Conservation (phyloP, 1,140 invertebrate species). For the Nixonia krombeini region DNA sequence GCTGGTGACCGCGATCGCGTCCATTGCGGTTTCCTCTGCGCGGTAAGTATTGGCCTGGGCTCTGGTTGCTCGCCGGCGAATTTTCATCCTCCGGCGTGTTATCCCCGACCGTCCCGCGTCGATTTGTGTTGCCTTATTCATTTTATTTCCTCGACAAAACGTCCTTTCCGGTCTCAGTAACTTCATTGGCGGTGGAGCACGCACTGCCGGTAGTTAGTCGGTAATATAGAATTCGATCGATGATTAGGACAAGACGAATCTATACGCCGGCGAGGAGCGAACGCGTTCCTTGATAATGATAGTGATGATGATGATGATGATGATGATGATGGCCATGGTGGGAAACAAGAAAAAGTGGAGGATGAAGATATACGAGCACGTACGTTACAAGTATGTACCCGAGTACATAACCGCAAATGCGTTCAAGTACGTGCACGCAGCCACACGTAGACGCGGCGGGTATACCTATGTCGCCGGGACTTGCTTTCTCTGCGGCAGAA, state of each 20-base stretch:
- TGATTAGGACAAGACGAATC: constrained; percentile 40
- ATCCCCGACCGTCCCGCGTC: constrained; percentile 16
- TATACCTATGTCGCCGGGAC: not conserved
- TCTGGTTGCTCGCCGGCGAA: constrained; percentile 7
- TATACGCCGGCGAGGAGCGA: constrained; percentile 15
- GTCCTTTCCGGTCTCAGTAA: constrained; percentile 35
- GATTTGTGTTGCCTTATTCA: constrained; percentile 9
- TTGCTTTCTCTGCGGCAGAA: not conserved
- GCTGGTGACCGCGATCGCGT: too few relatives aligned
- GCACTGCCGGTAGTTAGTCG: constrained; percentile 19
- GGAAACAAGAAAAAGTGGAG: constrained; percentile 1
- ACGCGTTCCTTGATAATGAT: constrained; percentile 16
- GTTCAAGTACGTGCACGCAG: not conserved
- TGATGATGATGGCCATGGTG: constrained; percentile 9
- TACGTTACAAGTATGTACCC: constrained; percentile 1
- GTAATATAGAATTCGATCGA: constrained; percentile 27
- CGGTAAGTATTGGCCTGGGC: constrained; percentile 21
- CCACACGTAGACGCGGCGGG: not conserved
- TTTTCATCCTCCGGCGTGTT: constrained; percentile 29
- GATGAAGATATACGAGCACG: not conserved
- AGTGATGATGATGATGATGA: constrained; percentile 15
- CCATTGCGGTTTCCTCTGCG: constrained; percentile 9
- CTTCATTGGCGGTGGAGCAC: constrained; percentile 23
- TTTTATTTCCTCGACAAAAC: constrained; percentile 43
- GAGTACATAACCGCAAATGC: constrained; percentile 1